A percentile compares a stretch with the other conserved stretches of the same genome.
Evolutionary conservation across 2,888 invertebrate species (phyloP).

Genomic region (Drosophila anomalipes): DNA sequence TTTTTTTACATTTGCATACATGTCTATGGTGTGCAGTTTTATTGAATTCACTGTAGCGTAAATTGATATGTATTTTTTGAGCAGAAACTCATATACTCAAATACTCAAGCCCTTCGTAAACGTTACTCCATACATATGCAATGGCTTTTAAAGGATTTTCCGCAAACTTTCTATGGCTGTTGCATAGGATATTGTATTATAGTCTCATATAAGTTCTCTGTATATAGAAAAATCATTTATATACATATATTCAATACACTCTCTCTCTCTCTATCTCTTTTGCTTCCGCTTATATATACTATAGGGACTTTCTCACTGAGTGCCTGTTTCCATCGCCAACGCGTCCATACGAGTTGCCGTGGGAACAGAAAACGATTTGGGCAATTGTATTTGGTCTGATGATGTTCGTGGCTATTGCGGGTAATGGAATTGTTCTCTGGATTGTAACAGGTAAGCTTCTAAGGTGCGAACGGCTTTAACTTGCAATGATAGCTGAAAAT

Average conservation of each 20-base stretch:
- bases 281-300: not conserved
- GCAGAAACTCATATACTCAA: not conserved
- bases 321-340: constrained; percentile 87
- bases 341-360: constrained; percentile 87
- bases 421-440: constrained; percentile 97
- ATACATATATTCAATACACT: not conserved
- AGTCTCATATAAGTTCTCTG: constrained; percentile 7
- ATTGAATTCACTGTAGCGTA: constrained; percentile 31
- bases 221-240: not conserved
- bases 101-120: not conserved
- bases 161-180: constrained; percentile 12
- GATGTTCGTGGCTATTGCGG: constrained; percentile 92
- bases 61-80: constrained; percentile 36
- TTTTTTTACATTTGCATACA: not conserved
- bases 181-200: constrained; percentile 9
- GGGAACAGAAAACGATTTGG: constrained; percentile 91
- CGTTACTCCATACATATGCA: not conserved
- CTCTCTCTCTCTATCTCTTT: not conserved
- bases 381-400: constrained; percentile 91
- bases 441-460: constrained; percentile 91
- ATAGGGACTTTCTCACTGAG: constrained; percentile 87
- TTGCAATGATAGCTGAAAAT: constrained; percentile 1
- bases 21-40: constrained; percentile 18
- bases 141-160: constrained; percentile 21
- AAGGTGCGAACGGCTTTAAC: constrained; percentile 6